Conservation (phyloP, 1,140 invertebrate species). For the Drosophila takahashii region DNA sequence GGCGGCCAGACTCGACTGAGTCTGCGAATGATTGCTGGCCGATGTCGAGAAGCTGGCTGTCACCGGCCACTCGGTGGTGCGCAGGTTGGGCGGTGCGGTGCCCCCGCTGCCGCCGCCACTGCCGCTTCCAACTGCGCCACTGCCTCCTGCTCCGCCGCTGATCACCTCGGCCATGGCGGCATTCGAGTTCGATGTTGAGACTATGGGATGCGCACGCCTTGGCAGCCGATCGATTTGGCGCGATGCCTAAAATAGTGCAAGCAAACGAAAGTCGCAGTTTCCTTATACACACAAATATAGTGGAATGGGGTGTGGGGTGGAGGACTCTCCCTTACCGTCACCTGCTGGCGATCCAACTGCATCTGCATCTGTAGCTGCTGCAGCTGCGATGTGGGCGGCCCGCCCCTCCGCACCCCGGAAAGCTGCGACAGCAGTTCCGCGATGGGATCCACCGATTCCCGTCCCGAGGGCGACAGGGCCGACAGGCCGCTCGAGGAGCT, state of each 20-base stretch:
- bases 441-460: constrained; percentile 96
- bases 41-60: constrained; percentile 71
- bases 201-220: constrained; percentile 87
- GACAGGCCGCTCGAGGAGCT: constrained; percentile 92
- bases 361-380: constrained; percentile 96
- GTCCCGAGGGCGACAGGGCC: constrained; percentile 92
- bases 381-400: constrained; percentile 91
- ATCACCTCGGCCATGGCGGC: constrained; percentile 84
- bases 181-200: constrained; percentile 84
- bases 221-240: constrained; percentile 94
- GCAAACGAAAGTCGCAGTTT: constrained; percentile 54
- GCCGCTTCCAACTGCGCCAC: constrained; percentile 63
- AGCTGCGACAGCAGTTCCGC: constrained; percentile 96
- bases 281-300: constrained; percentile 54
- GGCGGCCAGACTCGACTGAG: constrained; percentile 80
- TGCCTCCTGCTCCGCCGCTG: constrained; percentile 51
- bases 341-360: constrained; percentile 94
- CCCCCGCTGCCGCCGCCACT: constrained; percentile 61
- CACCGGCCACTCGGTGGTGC: constrained; percentile 81
- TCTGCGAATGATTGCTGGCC: constrained; percentile 77
- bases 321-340: constrained; percentile 86
- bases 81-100: constrained; percentile 66
- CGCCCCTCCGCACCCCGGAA: constrained; percentile 92
- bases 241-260: constrained; percentile 87
- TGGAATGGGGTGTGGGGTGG: constrained; percentile 6